Evolutionary conservation across 2,888 invertebrate species (phyloP).

Genomic region (Trichogramma evanescens): DNA sequence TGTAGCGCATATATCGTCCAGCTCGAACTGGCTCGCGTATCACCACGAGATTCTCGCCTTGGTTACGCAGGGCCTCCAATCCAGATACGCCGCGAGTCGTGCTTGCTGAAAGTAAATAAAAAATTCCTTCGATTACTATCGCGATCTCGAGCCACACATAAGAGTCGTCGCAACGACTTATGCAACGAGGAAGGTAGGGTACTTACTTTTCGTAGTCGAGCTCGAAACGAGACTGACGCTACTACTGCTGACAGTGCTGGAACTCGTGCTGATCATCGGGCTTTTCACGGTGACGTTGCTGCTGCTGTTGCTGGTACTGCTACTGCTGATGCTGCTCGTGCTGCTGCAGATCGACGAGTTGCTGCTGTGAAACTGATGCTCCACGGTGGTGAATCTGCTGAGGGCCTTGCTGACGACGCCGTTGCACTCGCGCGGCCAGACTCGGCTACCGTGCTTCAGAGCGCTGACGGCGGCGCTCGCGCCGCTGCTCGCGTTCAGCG

Average conservation of each 20-base stretch:
- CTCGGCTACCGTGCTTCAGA: conserved; percentile 24
- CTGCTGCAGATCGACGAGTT: conserved; percentile 10
- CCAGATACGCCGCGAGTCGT: conserved; percentile 34
- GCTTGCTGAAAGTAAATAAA: conserved; percentile 19
- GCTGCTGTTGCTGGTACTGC: not conserved
- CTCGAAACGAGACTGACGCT: conserved; percentile 17
- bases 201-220: conserved; percentile 20
- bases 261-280: conserved; percentile 7
- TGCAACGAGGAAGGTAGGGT: not conserved
- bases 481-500: conserved; percentile 1
- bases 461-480: not conserved
- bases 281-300: not conserved
- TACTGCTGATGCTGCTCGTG: not conserved
- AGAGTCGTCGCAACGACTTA: not conserved
- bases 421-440: conserved; percentile 47
- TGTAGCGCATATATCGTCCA: conserved; percentile 47
- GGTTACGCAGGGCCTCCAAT: conserved; percentile 46
- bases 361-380: conserved; percentile 8
- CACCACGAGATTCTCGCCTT: conserved; percentile 48
- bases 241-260: conserved; percentile 14
- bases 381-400: conserved; percentile 43
- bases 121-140: not conserved
- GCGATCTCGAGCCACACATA: too few relatives aligned
- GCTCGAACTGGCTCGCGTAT: conserved; percentile 48
- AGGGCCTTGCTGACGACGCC: conserved; percentile 48